These are phyloP conservation scores for Odocoileus hemionus DNA, from an alignment of 2,113 vertebrate genomes.

Conservation along the genomic window DNA sequence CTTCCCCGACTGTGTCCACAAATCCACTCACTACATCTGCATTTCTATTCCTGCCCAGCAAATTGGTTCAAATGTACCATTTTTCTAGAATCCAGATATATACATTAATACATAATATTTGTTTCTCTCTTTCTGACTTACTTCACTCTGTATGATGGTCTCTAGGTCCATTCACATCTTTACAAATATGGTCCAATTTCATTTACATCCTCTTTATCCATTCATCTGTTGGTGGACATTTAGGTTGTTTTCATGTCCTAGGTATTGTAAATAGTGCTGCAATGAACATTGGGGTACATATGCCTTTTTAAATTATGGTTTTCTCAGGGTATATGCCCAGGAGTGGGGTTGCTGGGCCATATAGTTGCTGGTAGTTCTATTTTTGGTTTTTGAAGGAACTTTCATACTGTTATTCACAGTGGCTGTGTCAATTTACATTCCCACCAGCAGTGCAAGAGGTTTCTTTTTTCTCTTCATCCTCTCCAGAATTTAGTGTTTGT, in stretches of 20 bases:
- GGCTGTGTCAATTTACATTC: not conserved
- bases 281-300: not conserved
- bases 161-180: not conserved
- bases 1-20: not conserved
- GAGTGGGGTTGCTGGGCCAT: not conserved
- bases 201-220: not conserved
- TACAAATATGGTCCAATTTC: not conserved
- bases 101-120: not conserved
- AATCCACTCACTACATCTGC: not conserved
- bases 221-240: not conserved
- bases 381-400: not conserved
- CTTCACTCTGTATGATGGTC: not conserved
- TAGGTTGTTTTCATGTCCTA: not conserved
- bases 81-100: not conserved
- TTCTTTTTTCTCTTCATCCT: not conserved
- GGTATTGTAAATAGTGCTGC: not conserved
- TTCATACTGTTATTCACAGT: not conserved
- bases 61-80: not conserved
- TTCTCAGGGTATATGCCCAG: not conserved
- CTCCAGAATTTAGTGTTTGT: not conserved
- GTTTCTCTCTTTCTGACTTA: not conserved
- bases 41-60: not conserved
- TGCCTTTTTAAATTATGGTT: not conserved
- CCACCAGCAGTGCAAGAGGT: not conserved
- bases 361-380: not conserved